phyloP scores from a whole-genome alignment of 2,888 invertebrate genomes.

The Parnassius apollo region DNA sequence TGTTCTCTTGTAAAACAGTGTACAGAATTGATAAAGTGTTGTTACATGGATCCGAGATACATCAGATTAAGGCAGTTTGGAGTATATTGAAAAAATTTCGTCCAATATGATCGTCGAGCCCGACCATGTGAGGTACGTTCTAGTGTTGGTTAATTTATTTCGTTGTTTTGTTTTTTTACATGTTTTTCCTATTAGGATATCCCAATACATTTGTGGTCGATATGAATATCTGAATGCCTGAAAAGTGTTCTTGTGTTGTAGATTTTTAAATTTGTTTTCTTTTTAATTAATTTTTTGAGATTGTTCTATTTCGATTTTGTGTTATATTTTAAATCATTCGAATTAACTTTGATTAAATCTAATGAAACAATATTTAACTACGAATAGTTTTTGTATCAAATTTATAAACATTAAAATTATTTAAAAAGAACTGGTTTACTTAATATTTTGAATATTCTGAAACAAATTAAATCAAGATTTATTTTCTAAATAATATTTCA shows the following conservation, averaged over 20 bases:
- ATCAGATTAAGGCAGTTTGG: constrained; percentile 54
- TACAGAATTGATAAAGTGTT: constrained; percentile 57
- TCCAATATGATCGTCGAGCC: constrained; percentile 79
- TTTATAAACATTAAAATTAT: too few species aligned
- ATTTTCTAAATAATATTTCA: too few species aligned
- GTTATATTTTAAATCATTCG: too few species aligned
- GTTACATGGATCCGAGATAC: constrained; percentile 69
- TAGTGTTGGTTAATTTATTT: constrained; percentile 60
- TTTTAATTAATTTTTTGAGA: not conserved
- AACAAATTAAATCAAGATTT: too few species aligned
- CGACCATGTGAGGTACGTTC: constrained; percentile 77
- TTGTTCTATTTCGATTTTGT: too few species aligned
- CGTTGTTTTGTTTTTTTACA: constrained; percentile 47
- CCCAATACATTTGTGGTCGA: not conserved
- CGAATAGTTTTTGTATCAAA: too few species aligned
- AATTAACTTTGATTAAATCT: too few species aligned
- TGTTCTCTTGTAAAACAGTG: constrained; percentile 59
- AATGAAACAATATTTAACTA: too few species aligned
- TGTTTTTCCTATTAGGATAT: too few species aligned
- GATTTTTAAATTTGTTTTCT: constrained; percentile 33
- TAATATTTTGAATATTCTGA: too few species aligned
- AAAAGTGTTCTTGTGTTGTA: not conserved
- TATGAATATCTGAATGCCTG: not conserved
- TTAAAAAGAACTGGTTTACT: too few species aligned
- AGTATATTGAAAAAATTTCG: constrained; percentile 69